Evolutionary conservation across 2,888 invertebrate genomes (phyloP).

Genomic region (Desoria tigrina): DNA sequence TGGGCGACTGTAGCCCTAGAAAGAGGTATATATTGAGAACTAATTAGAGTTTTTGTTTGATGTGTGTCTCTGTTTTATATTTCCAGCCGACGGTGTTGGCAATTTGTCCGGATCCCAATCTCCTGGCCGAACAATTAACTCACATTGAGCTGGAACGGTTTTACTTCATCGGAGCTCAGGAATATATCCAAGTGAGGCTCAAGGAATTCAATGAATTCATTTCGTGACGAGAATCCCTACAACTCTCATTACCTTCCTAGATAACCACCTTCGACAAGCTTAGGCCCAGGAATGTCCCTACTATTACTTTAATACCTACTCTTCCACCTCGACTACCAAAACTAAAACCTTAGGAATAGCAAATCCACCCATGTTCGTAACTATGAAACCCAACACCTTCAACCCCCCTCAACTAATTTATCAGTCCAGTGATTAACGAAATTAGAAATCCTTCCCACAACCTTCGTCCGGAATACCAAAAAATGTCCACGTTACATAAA

Average conservation of each 20-base stretch:
- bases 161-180: constrained; percentile 63
- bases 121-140: constrained; percentile 62
- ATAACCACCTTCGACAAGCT: no score
- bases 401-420: background rate
- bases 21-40: background rate
- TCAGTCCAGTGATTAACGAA: constrained; percentile 3
- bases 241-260: no score
- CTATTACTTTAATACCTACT: no score
- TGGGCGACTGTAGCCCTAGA: no score
- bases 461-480: no score
- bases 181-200: constrained; percentile 59
- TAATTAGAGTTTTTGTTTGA: constrained; percentile 8
- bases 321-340: no score
- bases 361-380: no score
- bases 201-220: constrained; percentile 16
- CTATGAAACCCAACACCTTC: no score
- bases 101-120: constrained; percentile 59
- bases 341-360: no score
- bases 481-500: no score
- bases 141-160: constrained; percentile 63
- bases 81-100: constrained; percentile 59
- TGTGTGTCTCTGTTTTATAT: background rate
- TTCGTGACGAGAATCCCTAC: constrained; percentile 23
- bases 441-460: background rate
- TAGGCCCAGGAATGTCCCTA: no score